Base-by-base conservation (phyloP, 2,888 invertebrate genomes). In the Microplitis manilae region DNA sequence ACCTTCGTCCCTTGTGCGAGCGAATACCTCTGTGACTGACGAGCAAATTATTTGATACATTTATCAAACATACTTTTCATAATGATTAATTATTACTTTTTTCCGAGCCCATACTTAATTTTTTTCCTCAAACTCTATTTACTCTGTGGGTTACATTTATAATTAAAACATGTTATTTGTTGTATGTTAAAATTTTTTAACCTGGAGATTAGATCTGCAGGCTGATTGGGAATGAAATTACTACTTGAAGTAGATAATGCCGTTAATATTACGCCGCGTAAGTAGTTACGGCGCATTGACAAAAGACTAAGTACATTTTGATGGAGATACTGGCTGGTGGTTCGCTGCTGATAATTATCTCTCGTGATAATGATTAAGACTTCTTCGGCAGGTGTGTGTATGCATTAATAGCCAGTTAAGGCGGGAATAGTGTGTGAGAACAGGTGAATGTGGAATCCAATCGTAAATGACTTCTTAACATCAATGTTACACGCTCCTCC, bases 381-480 rank as follows among this genome's bases (percentile, higher is more conserved):
- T 50, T 73, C 17, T 67, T 73, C n/a, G 50, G 59, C 73, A 73
- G 67, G 73, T 73, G 73, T 20, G 59, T 39, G 73, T 73, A 67
- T 20, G 67, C 67, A 39, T 73, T 67, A 67, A 73, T 64, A 75
- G 69, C 61, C 76, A 72, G 65, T 70, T 78, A 60, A 69, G 67
- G 68, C 61, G 79, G 83, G 75, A 77, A 72, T 79, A 78, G 78
- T 64, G 77, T 59, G 15, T 50, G 73, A 41, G 59, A 79, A 84
- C 86, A 86, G 87, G 86, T 87, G 87, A 87, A 85, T 81, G 82
- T 81, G 84, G 82, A 88, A 87, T 86, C 88, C 89, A 88, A 89
- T 89, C 84, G 84, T 83, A 84, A 84, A 83, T 85, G 83, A 80
- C 85, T 85, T 84, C 83, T 75, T 78, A 78, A 83, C 84, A 59